Percentiles rank a stretch among this genome's conserved stretches.
These are phyloP conservation scores for Antitype chi DNA, from an alignment of 2,888 invertebrate genomes.

Conservation along the genomic window DNA sequence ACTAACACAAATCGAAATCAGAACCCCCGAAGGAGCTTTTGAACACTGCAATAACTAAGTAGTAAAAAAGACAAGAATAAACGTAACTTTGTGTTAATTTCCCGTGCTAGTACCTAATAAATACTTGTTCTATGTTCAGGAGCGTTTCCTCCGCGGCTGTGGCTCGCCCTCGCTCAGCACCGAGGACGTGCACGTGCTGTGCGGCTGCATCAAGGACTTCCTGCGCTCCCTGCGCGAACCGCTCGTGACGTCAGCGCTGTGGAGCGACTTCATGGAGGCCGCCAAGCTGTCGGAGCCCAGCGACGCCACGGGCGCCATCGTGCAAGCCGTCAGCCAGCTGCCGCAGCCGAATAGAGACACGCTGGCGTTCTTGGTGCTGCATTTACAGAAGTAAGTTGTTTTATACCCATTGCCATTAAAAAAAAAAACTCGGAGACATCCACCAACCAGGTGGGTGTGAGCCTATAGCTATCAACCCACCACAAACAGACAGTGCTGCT, in stretches of 20 bases:
- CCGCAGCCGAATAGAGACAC: conserved; percentile 98
- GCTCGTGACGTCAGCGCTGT: conserved; percentile 94
- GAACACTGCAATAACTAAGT: background rate
- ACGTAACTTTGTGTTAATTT: background rate
- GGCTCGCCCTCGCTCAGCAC: conserved; percentile 94
- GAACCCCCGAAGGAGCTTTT: background rate
- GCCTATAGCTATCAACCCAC: background rate
- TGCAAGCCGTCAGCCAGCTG: conserved; percentile 95
- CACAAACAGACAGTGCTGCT: background rate
- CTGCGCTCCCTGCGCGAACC: conserved; percentile 97
- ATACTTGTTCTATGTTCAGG: conserved; percentile 78
- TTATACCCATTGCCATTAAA: background rate
- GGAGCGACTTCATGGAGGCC: conserved; percentile 95
- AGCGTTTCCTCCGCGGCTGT: conserved; percentile 96
- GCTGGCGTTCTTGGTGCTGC: conserved; percentile 97
- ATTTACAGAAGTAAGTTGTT: conserved; percentile 94
- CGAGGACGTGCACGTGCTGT: conserved; percentile 96
- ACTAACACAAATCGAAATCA: background rate
- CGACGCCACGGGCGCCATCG: conserved; percentile 92
- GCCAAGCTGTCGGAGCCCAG: conserved; percentile 89
- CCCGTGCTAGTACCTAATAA: background rate
- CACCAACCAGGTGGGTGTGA: rapidly evolving
- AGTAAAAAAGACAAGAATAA: too few species aligned
- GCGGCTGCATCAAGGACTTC: conserved; percentile 98
- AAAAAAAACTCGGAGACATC: background rate